A percentile compares a stretch with the other conserved stretches of the same genome.
phyloP scores from a whole-genome alignment of 2,888 invertebrate genomes.

The Drosophila tripunctata region DNA sequence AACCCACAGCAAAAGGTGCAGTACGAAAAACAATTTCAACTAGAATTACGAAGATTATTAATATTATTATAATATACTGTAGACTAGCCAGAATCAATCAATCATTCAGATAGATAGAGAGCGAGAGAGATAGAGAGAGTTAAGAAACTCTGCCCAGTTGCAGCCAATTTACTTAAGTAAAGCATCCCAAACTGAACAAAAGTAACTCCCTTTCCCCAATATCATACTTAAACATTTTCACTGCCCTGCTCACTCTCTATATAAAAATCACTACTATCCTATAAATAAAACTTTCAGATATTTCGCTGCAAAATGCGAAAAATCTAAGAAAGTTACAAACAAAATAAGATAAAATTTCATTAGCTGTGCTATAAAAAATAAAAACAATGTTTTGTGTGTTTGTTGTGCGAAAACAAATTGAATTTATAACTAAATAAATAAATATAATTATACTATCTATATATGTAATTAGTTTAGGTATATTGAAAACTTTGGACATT shows the following conservation, averaged over 20 bases:
- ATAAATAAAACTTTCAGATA: slow-evolving; percentile 49
- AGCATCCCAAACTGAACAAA: slow-evolving; percentile 30
- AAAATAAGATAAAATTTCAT: slow-evolving; percentile 20
- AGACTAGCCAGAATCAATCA: background rate
- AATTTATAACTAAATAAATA: slow-evolving; percentile 55
- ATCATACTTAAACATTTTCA: slow-evolving; percentile 3
- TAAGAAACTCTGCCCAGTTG: slow-evolving; percentile 37
- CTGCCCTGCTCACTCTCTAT: background rate
- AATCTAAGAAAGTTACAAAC: slow-evolving; percentile 41
- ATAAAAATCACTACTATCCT: too few species aligned
- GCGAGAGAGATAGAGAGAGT: too few species aligned
- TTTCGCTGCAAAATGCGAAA: slow-evolving; percentile 51
- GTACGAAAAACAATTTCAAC: slow-evolving; percentile 18
- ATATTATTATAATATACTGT: background rate
- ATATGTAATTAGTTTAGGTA: slow-evolving; percentile 34
- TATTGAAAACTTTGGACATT: slow-evolving; percentile 18
- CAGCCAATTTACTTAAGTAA: slow-evolving; percentile 41
- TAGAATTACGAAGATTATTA: background rate
- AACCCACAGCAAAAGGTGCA: slow-evolving; percentile 54
- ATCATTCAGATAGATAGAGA: too few species aligned
- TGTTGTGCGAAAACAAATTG: slow-evolving; percentile 31
- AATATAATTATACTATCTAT: slow-evolving; percentile 21
- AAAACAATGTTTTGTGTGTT: slow-evolving; percentile 44
- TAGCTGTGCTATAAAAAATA: slow-evolving; percentile 42
- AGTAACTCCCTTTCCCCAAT: background rate